Evolutionary conservation across 2,797 vertebrate genomes (phyloP).

Genomic region (Dermochelys coriacea): DNA sequence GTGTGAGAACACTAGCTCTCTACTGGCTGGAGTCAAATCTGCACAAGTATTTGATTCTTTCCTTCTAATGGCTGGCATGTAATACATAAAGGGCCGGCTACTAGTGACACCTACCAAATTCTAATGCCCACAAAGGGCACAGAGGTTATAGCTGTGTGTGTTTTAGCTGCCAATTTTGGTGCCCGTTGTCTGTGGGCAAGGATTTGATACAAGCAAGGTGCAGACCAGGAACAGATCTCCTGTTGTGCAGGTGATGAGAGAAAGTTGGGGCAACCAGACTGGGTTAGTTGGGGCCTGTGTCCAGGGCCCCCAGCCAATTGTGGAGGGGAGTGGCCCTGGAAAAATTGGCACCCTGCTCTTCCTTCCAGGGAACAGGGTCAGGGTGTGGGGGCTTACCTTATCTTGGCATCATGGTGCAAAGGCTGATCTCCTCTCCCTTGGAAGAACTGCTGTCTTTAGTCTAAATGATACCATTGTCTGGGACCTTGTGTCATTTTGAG

Average conservation of each 20-base stretch:
- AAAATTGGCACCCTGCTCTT: too few species aligned
- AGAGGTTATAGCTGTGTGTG: background rate
- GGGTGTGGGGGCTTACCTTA: background rate
- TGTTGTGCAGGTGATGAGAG: background rate
- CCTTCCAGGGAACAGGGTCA: too few species aligned
- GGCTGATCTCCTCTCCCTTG: background rate
- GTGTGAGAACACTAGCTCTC: background rate
- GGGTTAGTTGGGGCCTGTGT: too few species aligned
- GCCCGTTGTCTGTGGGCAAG: background rate
- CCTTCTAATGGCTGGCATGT: background rate
- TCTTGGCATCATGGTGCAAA: background rate
- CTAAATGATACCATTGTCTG: background rate
- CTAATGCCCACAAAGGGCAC: fast-evolving
- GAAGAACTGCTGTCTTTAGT: background rate
- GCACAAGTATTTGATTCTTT: background rate
- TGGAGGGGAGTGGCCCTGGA: too few species aligned
- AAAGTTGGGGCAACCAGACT: background rate
- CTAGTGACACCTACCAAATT: background rate
- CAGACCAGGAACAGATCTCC: background rate
- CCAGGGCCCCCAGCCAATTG: too few species aligned
- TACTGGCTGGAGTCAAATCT: background rate
- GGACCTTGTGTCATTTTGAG: background rate
- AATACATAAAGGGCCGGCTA: background rate
- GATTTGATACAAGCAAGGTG: background rate
- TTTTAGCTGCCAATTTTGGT: background rate